Evolutionary conservation across 2,113 vertebrate genomes (phyloP).

Genomic region (Colistium nudipinnis): DNA sequence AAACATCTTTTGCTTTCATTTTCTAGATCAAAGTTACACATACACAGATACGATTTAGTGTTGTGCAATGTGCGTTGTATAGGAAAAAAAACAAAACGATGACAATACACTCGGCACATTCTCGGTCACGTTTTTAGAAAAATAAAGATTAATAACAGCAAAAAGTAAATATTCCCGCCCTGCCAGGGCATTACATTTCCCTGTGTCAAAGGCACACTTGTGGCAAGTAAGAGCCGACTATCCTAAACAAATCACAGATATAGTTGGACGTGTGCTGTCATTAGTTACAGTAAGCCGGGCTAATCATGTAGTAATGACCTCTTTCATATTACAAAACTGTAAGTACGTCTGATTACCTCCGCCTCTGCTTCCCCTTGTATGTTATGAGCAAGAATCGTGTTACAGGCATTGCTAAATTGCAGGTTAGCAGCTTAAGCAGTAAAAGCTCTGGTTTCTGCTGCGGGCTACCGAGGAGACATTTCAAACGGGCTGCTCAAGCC

Average conservation of each 20-base stretch:
- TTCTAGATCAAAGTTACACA: background rate
- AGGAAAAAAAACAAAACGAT: background rate
- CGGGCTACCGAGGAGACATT: conserved; percentile 42
- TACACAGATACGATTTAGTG: background rate
- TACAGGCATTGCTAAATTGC: conserved; percentile 39
- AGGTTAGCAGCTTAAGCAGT: conserved; percentile 40
- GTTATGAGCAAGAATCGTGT: conserved; percentile 50
- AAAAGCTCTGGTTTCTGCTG: conserved; percentile 57
- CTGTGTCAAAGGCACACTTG: background rate
- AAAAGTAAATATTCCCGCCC: background rate
- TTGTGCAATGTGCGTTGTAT: background rate
- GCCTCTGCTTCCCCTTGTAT: conserved; percentile 36
- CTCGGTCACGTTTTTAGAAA: background rate
- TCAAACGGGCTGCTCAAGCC: conserved; percentile 48
- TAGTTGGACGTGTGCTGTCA: conserved; percentile 17
- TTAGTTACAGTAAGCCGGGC: conserved; percentile 36
- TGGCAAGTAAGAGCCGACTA: background rate
- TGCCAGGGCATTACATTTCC: background rate
- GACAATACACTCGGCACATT: too few species aligned
- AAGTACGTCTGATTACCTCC: conserved; percentile 43
- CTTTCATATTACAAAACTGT: conserved; percentile 42
- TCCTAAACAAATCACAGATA: conserved; percentile 26
- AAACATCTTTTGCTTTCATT: conserved; percentile 33
- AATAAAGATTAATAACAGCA: background rate
- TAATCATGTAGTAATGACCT: conserved; percentile 30